These are phyloP conservation scores for Pseudolycoriella hygida DNA, from an alignment of 2,888 invertebrate species.

Conservation along the genomic window DNA sequence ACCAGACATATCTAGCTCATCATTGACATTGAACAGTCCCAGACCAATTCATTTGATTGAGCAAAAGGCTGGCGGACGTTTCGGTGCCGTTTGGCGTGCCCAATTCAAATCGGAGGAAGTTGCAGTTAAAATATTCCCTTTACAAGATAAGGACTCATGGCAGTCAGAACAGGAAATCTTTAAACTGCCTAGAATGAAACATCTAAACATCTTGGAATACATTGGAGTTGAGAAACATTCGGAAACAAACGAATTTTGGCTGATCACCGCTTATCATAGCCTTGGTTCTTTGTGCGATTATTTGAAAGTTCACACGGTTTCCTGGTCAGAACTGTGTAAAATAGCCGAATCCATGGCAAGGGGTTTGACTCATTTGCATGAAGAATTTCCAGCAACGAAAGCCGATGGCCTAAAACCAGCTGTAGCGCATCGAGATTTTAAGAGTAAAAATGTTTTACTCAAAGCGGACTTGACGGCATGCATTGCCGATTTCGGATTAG, in stretches of 20 bases:
- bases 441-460: constrained; percentile 90
- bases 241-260: constrained; percentile 84
- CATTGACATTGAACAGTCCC: constrained; percentile 32
- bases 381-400: constrained; percentile 56
- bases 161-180: constrained; percentile 87
- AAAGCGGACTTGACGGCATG: constrained; percentile 83
- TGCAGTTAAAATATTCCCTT: constrained; percentile 90
- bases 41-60: constrained; percentile 69
- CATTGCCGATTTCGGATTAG: constrained; percentile 94
- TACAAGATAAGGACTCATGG: constrained; percentile 91
- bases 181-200: constrained; percentile 77
- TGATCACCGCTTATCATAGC: constrained; percentile 85
- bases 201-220: constrained; percentile 76
- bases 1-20: constrained; percentile 27
- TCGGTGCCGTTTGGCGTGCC: constrained; percentile 91
- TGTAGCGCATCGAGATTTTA: constrained; percentile 93
- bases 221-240: constrained; percentile 82
- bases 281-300: constrained; percentile 88
- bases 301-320: constrained; percentile 75
- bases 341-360: constrained; percentile 78
- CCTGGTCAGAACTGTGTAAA: constrained; percentile 70
- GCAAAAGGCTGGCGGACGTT: constrained; percentile 80
- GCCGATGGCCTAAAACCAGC: constrained; percentile 58
- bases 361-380: constrained; percentile 86
- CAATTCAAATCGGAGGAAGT: constrained; percentile 54